phyloP scores from a whole-genome alignment of 2,797 vertebrate genomes.

The Anolis apletophallus region DNA sequence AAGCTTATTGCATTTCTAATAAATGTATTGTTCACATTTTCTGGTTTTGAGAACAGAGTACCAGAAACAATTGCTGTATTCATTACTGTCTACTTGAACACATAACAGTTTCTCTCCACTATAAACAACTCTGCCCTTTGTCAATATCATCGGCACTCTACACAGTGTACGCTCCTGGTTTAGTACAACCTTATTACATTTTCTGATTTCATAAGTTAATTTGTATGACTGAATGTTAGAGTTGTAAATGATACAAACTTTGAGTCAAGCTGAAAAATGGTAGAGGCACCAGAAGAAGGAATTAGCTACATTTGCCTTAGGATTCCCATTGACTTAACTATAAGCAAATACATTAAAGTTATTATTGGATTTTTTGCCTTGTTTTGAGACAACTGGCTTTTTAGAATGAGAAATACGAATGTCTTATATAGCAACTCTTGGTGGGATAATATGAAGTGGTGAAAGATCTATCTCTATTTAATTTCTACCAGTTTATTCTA shows the following conservation, averaged over 20 bases:
- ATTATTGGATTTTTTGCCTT: not conserved
- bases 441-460: too few relatives aligned
- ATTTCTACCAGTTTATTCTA: too few relatives aligned
- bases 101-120: not conserved
- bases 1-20: not conserved
- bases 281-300: not conserved
- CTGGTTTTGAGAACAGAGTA: not conserved
- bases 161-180: not conserved
- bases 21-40: not conserved
- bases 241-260: not conserved
- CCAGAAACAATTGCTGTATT: not conserved
- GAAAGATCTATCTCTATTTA: too few relatives aligned
- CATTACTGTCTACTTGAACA: not conserved
- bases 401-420: not conserved
- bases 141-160: not conserved
- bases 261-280: not conserved
- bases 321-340: not conserved
- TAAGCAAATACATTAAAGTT: not conserved
- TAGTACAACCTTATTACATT: not conserved
- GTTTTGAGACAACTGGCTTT: not conserved
- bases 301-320: not conserved
- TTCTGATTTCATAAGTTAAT: not conserved
- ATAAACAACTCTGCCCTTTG: not conserved
- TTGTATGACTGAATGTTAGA: not conserved
- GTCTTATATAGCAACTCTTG: not conserved